These are phyloP conservation scores for Diarsia dahlii DNA, from an alignment of 2,888 invertebrate species.

Conservation along the genomic window DNA sequence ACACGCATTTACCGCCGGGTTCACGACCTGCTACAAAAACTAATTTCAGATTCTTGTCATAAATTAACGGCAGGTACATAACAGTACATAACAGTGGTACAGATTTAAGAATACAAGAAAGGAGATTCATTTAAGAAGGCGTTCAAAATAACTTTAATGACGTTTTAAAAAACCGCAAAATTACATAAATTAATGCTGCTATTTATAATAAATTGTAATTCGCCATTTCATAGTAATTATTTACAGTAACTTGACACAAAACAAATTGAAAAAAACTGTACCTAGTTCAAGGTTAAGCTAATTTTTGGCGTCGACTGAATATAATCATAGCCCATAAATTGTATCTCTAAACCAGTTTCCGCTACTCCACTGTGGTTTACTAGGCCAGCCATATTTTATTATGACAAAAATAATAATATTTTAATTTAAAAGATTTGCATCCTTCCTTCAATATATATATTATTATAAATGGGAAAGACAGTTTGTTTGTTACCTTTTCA, in stretches of 20 bases:
- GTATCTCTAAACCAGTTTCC: background rate
- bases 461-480: too few relatives aligned
- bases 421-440: background rate
- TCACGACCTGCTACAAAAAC: conserved; percentile 20
- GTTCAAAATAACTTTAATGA: background rate
- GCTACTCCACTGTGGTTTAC: background rate
- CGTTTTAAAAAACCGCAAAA: background rate
- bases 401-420: background rate
- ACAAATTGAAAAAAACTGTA: conserved; percentile 5
- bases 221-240: conserved; percentile 6
- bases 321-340: conserved; percentile 2
- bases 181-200: conserved; percentile 9
- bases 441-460: too few relatives aligned
- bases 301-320: background rate
- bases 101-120: background rate
- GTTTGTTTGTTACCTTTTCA: too few relatives aligned
- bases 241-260: background rate
- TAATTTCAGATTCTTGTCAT: conserved; percentile 9
- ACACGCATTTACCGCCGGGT: conserved; percentile 24
- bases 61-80: conserved; percentile 5
- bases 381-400: background rate
- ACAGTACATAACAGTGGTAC: too few relatives aligned
- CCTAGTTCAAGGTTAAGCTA: conserved; percentile 20
- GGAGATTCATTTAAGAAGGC: background rate
- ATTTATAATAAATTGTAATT: background rate